phyloP scores from a whole-genome alignment of 2,888 invertebrate species.

The Ommatoiulus sabulosus region DNA sequence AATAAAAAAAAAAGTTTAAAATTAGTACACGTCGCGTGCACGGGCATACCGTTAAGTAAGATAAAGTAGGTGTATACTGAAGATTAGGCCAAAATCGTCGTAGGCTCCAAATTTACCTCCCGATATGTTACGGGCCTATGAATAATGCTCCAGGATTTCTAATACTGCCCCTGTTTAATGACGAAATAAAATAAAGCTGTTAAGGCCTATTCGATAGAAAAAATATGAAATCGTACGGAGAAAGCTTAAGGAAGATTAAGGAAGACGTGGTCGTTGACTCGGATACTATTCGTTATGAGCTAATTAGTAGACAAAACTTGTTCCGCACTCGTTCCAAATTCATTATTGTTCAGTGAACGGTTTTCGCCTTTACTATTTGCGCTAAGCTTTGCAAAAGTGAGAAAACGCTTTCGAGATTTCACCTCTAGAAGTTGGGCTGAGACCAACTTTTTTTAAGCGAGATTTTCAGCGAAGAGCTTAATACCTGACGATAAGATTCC shows the following conservation, averaged over 20 bases:
- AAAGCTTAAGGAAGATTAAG: neutral
- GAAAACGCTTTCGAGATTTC: neutral
- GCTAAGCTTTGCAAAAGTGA: neutral
- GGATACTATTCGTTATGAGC: neutral
- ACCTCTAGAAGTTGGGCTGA: neutral
- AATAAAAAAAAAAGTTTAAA: conserved; percentile 45
- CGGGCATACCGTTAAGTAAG: neutral
- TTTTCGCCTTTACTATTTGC: neutral
- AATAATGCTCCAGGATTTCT: neutral
- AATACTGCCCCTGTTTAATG: neutral
- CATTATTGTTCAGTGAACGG: conserved; percentile 7
- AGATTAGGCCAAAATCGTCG: neutral
- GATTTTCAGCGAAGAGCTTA: neutral
- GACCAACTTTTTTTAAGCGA: neutral
- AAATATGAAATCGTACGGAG: conserved; percentile 1
- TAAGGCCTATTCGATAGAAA: conserved; percentile 21
- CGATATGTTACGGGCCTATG: neutral
- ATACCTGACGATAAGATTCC: neutral
- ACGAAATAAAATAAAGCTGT: neutral
- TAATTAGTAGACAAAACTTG: conserved; percentile 22
- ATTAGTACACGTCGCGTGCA: neutral
- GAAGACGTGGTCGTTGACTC: conserved; percentile 4
- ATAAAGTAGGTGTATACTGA: neutral
- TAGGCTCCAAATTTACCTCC: neutral
- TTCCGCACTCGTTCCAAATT: conserved; percentile 18